These are phyloP conservation scores for Tetrao urogallus DNA, from an alignment of 2,113 vertebrate species.

Conservation along the genomic window DNA sequence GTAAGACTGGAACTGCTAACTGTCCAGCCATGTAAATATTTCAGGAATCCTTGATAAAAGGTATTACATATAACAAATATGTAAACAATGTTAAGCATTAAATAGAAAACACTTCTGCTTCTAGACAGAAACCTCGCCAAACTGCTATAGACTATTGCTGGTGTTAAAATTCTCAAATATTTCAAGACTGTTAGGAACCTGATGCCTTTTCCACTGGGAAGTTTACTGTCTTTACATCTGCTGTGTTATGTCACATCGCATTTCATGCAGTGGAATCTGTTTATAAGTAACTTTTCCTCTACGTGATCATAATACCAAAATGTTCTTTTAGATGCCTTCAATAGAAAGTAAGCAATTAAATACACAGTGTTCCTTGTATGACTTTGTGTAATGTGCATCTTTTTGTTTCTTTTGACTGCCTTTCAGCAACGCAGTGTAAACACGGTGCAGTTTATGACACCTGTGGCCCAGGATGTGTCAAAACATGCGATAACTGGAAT, in stretches of 20 bases:
- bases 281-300: background rate
- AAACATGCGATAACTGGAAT: slow-evolving; percentile 98
- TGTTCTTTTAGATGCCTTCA: background rate
- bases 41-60: background rate
- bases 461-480: slow-evolving; percentile 94
- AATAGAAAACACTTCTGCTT: background rate
- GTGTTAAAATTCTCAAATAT: background rate
- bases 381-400: background rate
- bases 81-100: background rate
- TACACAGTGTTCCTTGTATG: background rate
- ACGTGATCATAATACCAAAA: fast-evolving
- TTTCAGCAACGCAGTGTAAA: slow-evolving; percentile 92
- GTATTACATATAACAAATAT: background rate
- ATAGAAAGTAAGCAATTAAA: background rate
- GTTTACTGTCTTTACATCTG: background rate
- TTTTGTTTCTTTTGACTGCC: slow-evolving; percentile 18
- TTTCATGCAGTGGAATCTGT: background rate
- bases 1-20: background rate
- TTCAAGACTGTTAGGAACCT: background rate
- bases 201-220: background rate
- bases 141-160: background rate
- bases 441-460: slow-evolving; percentile 94
- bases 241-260: background rate
- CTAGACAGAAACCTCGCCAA: background rate
- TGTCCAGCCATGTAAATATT: background rate